Evolutionary conservation across 1,140 invertebrate genomes (phyloP), one percentile per base, ranked within the genome.

Genomic region (Ceratitis capitata): DNA sequence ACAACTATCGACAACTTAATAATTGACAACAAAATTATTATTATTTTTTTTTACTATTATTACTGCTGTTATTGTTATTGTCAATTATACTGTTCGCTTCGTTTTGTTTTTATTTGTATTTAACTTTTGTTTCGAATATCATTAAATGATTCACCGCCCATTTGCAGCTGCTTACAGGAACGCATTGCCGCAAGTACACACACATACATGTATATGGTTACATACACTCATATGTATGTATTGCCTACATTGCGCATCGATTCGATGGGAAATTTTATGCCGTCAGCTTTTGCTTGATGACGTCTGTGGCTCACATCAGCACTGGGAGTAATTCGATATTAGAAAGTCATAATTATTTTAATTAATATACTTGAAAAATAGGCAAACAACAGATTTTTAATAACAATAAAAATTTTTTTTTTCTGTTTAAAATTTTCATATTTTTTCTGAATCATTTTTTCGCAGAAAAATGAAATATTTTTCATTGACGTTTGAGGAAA

Each of bases 1-100:
- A 47, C 69, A 14, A 39, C 51, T 19, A 56, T 56, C 51, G n/a
- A n/a, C 51, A 56, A 5, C 51, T 9, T 14, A 23, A 61, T 26
- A 69, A n/a, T 9, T 69, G 64, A 69, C 69, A 23, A 78, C 69
- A 78, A 78, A 35, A 78, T 78, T 78, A 69, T 69, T 69, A 78
- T 78, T 64, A n/a, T n/a, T n/a, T n/a, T n/a, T n/a, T n/a, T n/a
- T n/a, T n/a, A n/a, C n/a, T n/a, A n/a, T n/a, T n/a, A 19, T 39
- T 32, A n/a, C 32, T 19, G 14, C 39, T 39, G 69, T 32, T 42
- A 39, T 23, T 78, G 16, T 69, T 69, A 78, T 26, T 9, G 10
- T 23, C 69, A 78, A 23, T 78, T 78, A 78, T 45, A 9, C 61
- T n/a, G 3, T 6, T 61, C 14, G 14, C 29, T 3, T 69, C 3